Percentiles rank a stretch among this genome's conserved stretches.
Evolutionary conservation across 1,140 invertebrate species (phyloP).

Genomic region (Neotoxoptera formosana): DNA sequence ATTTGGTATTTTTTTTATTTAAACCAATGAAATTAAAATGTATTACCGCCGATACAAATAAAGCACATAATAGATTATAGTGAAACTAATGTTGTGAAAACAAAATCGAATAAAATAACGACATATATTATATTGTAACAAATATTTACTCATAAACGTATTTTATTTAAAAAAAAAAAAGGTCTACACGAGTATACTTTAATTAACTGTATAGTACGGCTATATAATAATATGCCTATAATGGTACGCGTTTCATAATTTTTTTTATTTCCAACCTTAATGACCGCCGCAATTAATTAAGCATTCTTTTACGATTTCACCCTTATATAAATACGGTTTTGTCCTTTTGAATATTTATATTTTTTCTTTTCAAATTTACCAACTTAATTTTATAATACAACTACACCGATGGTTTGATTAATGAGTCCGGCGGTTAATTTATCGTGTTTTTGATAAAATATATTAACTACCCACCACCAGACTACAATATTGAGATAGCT

Average conservation of each 20-base stretch:
- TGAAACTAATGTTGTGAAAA: neutral
- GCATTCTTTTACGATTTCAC: slow-evolving; percentile 15
- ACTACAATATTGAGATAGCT: neutral
- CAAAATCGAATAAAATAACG: neutral
- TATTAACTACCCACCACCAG: neutral
- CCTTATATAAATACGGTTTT: neutral
- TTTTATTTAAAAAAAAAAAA: neutral
- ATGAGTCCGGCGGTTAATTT: neutral
- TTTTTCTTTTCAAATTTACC: neutral
- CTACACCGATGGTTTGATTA: neutral
- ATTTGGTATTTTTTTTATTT: neutral
- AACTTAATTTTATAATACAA: neutral
- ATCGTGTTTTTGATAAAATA: neutral
- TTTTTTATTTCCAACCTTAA: neutral
- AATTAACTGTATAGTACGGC: neutral
- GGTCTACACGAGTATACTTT: neutral
- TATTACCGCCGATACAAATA: neutral
- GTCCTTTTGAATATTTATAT: slow-evolving; percentile 26
- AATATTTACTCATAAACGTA: neutral
- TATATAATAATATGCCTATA: neutral
- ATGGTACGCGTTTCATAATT: neutral
- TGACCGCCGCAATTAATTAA: slow-evolving; percentile 18
- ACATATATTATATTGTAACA: neutral
- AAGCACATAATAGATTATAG: neutral
- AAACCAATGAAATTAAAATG: neutral